Evolutionary conservation across 2,113 vertebrate genomes (phyloP).

Genomic region (Ifrita kowaldi): DNA sequence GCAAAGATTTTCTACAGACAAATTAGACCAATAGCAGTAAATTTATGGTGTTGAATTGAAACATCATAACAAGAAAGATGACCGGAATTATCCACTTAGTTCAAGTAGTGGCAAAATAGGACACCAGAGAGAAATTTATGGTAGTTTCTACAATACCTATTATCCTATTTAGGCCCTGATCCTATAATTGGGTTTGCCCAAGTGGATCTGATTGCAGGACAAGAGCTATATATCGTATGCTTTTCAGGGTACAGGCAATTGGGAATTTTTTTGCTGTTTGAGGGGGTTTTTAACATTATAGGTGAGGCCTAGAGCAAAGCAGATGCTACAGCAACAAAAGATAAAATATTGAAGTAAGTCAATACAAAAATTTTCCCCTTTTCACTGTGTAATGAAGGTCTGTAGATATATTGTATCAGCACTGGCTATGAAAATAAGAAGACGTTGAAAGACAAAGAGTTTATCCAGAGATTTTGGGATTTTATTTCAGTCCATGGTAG

Average conservation of each 20-base stretch:
- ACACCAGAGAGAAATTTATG: conserved; percentile 66
- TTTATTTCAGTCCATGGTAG: background rate
- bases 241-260: background rate
- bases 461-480: background rate
- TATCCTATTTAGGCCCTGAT: conserved; percentile 63
- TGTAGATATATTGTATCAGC: background rate
- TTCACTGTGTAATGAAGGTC: background rate
- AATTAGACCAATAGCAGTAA: conserved; percentile 51
- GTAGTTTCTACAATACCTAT: conserved; percentile 66
- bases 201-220: conserved; percentile 65
- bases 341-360: background rate
- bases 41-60: conserved; percentile 45
- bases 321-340: background rate
- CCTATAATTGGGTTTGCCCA: conserved; percentile 66
- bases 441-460: background rate
- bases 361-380: background rate
- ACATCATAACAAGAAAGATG: conserved; percentile 64
- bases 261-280: background rate
- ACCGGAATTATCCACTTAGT: conserved; percentile 67
- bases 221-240: conserved; percentile 45
- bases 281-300: background rate
- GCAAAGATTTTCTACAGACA: conserved; percentile 8
- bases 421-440: background rate
- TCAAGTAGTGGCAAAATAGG: conserved; percentile 65
- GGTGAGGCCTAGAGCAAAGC: background rate